phyloP scores from a whole-genome alignment of 2,888 invertebrate species.

The Heteromurus nitidus region DNA sequence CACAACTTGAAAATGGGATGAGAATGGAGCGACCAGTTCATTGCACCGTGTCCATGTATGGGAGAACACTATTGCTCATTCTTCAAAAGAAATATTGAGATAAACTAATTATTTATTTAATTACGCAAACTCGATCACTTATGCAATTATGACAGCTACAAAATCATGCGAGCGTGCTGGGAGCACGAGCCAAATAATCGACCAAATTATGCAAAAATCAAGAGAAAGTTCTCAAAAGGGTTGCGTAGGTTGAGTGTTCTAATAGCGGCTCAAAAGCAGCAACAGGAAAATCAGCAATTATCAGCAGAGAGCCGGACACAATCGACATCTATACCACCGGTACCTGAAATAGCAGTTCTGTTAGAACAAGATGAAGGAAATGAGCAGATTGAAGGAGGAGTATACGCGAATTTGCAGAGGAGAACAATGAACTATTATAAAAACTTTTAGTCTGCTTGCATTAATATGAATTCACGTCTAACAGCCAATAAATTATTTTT shows the following conservation, averaged over 20 bases:
- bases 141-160: constrained; percentile 40
- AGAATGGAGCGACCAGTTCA: constrained; percentile 54
- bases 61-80: too few species aligned
- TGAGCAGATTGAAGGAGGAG: background rate
- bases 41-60: constrained; percentile 54
- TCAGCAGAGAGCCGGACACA: background rate
- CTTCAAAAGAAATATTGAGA: too few species aligned
- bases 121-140: background rate
- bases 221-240: constrained; percentile 56
- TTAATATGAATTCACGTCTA: too few species aligned
- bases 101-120: too few species aligned
- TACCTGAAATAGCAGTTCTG: too few species aligned
- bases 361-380: background rate
- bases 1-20: constrained; percentile 54
- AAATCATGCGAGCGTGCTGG: constrained; percentile 60
- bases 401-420: constrained; percentile 31
- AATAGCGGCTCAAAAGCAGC: background rate
- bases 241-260: constrained; percentile 28
- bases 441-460: constrained; percentile 50
- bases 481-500: too few species aligned
- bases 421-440: constrained; percentile 58
- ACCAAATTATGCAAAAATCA: constrained; percentile 45
- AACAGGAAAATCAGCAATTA: constrained; percentile 2
- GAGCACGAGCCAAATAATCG: constrained; percentile 30
- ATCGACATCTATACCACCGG: background rate